Base-by-base conservation (phyloP, 2,797 vertebrate species). In the Brotula barbata region DNA sequence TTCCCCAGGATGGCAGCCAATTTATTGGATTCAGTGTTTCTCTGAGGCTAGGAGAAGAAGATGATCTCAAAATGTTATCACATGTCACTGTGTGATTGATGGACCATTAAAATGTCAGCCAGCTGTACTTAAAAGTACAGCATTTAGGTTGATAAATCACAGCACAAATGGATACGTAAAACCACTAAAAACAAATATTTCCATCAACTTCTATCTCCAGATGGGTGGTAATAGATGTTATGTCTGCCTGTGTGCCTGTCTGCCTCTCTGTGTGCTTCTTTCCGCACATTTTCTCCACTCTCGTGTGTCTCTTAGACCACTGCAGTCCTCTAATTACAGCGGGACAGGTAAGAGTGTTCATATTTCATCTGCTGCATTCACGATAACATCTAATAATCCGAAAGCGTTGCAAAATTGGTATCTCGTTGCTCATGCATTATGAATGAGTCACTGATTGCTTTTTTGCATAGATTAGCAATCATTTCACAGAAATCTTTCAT, bases 391-490 rank as follows among this genome's bases (percentile, higher is more conserved):
- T 92, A 89, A 92, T 92, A 92, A 92, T 91, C 89, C 78, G 66
- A 90, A 91, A 91, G 89, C 87, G 74, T 87, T 84, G 88, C 87
- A 88, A 89, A 90, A 90, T 88, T 87, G 87, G 83, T 88, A 87
- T 90, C 89, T 86, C 73, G 68, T 85, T 83, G 85, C 89, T 92
- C 89, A 92, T 93, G 91, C 87, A 92, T 93, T 92, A 93, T 92
- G 91, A 91, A 93, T 92, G 84, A 89, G 85, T 76, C 76, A 68
- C 88, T 93, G 92, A 93, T 93, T 93, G 90, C 91, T 91, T 91
- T 90, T 91, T 91, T 90, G 90, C 90, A 92, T 93, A 92, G 92
- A 93, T 93, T 92, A 92, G 90, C 89, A 92, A 93, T 93, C 89
- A 92, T 92, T 92, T 91, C 87, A 85, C 89, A 86, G 83, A 89